Conservation (phyloP, 2,888 invertebrate genomes). For the Rhamphomyia laevipes region DNA sequence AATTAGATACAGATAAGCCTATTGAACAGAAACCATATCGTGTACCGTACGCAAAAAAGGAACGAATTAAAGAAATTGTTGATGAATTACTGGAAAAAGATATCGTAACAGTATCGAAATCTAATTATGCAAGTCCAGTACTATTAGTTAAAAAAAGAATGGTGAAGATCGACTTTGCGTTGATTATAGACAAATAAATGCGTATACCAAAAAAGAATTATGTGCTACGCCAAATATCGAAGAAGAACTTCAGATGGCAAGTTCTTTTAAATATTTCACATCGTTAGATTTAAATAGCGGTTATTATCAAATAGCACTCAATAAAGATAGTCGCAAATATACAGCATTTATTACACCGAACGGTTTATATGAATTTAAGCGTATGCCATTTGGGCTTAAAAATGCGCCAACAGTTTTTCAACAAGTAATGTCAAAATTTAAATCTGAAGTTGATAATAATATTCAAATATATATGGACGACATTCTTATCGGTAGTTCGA, state of each 20-base stretch:
- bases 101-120: too few species aligned
- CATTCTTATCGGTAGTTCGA: too few species aligned
- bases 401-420: neutral
- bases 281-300: neutral
- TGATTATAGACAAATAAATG: neutral
- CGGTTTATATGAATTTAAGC: neutral
- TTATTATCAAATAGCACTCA: neutral
- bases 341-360: neutral
- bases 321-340: neutral
- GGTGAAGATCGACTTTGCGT: too few species aligned
- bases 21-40: too few species aligned
- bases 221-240: neutral
- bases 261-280: neutral
- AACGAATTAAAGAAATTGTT: too few species aligned
- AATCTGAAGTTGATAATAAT: neutral
- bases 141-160: too few species aligned
- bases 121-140: too few species aligned
- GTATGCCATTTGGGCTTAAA: too few species aligned
- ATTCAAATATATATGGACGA: too few species aligned
- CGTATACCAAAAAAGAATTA: neutral
- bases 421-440: neutral
- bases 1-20: too few species aligned
- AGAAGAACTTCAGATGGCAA: neutral
- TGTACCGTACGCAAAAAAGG: too few species aligned
- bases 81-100: too few species aligned